Evolutionary conservation across 2,888 invertebrate species (phyloP).

Genomic region (Drosophila setosimentum): DNA sequence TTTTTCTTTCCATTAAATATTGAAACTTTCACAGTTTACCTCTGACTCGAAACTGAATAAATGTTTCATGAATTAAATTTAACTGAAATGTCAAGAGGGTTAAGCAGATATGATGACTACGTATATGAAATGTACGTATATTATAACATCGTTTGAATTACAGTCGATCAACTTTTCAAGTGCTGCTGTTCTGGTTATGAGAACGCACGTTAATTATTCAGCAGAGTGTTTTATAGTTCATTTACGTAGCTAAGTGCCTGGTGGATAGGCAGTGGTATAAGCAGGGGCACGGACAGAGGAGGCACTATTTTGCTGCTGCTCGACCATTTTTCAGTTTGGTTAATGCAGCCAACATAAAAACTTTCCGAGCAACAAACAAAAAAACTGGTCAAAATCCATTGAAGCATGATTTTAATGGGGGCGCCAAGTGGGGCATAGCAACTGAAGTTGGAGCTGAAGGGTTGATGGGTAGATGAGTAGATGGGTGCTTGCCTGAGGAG

Average conservation of each 20-base stretch:
- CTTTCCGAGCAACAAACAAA: slow-evolving; percentile 58
- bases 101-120: not conserved
- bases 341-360: slow-evolving; percentile 57
- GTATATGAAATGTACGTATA: not conserved
- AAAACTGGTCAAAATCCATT: slow-evolving; percentile 77
- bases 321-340: slow-evolving; percentile 49
- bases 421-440: slow-evolving; percentile 11
- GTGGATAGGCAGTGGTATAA: not conserved
- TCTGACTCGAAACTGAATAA: not conserved
- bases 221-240: slow-evolving; percentile 73
- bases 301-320: slow-evolving; percentile 40
- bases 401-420: slow-evolving; percentile 74
- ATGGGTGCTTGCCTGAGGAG: slow-evolving; percentile 3
- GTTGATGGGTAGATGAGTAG: not conserved
- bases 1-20: no score
- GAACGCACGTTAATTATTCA: slow-evolving; percentile 65
- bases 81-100: not conserved
- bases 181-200: slow-evolving; percentile 33
- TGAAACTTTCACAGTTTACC: not conserved
- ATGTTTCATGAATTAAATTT: not conserved
- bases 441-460: slow-evolving; percentile 5
- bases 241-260: slow-evolving; percentile 67
- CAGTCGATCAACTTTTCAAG: slow-evolving; percentile 43
- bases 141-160: slow-evolving; percentile 3
- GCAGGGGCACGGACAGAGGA: not conserved